phyloP scores from a whole-genome alignment of 2,113 vertebrate species.

The Sander lucioperca region DNA sequence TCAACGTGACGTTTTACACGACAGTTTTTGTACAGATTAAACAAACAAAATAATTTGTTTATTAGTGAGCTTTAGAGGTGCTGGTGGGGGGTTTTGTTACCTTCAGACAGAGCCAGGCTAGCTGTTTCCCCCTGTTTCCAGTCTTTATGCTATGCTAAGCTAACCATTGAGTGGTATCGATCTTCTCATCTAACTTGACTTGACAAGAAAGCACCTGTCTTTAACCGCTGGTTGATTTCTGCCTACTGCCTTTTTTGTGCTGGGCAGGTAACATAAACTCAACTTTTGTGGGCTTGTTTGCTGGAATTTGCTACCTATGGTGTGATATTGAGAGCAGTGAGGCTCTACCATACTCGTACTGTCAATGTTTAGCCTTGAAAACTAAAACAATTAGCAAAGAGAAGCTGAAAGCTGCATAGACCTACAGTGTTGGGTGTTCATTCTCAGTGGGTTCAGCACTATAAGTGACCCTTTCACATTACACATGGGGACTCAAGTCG shows the following conservation, averaged over 20 bases:
- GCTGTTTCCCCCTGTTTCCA: neutral
- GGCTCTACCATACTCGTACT: neutral
- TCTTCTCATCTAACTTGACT: neutral
- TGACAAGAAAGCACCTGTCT: neutral
- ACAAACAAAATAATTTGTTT: neutral
- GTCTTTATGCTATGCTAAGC: neutral
- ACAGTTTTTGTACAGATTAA: neutral
- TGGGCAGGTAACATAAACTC: neutral
- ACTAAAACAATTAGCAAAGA: constrained; percentile 4
- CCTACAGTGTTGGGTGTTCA: neutral
- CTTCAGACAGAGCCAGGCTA: neutral
- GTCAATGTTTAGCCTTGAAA: neutral
- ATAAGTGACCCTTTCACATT: neutral
- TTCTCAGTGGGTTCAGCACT: constrained; percentile 2
- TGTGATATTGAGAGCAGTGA: neutral
- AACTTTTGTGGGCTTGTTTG: neutral
- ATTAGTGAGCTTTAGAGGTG: neutral
- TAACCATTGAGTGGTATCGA: neutral
- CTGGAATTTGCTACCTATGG: neutral
- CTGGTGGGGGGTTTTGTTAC: neutral
- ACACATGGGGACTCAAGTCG: too few relatives aligned
- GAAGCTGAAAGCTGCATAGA: neutral
- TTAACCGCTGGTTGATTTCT: neutral
- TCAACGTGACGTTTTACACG: neutral
- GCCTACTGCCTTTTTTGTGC: neutral